Conservation (phyloP, 2,888 invertebrate genomes). For the Incurvaria masculella region DNA sequence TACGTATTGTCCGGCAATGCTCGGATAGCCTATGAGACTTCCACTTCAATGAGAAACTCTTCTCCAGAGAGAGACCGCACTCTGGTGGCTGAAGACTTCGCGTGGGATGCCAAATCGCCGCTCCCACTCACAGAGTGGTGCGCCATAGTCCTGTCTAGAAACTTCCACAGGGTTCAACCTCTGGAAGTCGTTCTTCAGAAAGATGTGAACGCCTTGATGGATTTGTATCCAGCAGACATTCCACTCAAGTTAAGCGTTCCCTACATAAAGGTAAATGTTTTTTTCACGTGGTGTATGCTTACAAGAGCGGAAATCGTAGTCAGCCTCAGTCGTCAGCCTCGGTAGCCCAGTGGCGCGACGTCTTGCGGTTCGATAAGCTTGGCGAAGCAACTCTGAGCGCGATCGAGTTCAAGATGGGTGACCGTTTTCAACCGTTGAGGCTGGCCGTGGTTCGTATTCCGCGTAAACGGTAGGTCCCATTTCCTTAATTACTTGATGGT, state of each 20-base stretch:
- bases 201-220: slow-evolving; percentile 58
- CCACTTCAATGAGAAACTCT: slow-evolving; percentile 27
- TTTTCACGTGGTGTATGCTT: no score
- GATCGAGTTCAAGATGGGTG: no score
- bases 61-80: slow-evolving; percentile 29
- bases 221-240: slow-evolving; percentile 57
- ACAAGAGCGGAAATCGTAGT: no score
- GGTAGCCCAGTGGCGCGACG: no score
- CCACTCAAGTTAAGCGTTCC: slow-evolving; percentile 56
- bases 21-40: slow-evolving; percentile 31
- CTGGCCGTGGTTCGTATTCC: no score
- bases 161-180: slow-evolving; percentile 51
- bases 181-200: slow-evolving; percentile 52
- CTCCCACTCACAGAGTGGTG: slow-evolving; percentile 38
- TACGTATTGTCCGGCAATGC: slow-evolving; percentile 36
- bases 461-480: no score
- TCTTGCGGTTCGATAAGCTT: no score
- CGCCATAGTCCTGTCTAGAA: slow-evolving; percentile 29
- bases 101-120: slow-evolving; percentile 43
- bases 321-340: no score
- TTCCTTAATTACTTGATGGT: no score
- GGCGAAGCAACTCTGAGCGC: no score
- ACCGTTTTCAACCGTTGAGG: no score
- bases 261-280: slow-evolving; percentile 38
- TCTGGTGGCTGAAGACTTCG: slow-evolving; percentile 40